Evolutionary conservation across 2,888 invertebrate genomes (phyloP), one percentile per base, ranked within the genome.

Genomic region (Dexiosoma caninum): DNA sequence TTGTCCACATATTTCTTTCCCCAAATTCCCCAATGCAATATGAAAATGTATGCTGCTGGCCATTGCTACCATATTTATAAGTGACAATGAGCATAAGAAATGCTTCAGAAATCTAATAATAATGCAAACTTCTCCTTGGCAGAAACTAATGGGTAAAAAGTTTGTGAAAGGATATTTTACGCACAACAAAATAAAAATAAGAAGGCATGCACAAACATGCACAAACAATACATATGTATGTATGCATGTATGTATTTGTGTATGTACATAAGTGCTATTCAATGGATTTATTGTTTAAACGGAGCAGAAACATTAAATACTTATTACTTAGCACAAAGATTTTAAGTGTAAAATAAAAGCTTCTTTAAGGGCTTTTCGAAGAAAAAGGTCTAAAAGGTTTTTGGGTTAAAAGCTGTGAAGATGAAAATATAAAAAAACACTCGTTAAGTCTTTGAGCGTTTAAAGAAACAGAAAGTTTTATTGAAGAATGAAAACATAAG

Each of bases 301-400:
- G 64, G 77, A 81, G 72, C 77, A 72, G 16, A 71, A 80, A 55
- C 60, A 71, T 71, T 60, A 71, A 37, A 64, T 27, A 32, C 51
- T 64, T 40, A 14, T 10, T 66, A 42, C 59, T 74, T 69, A 40
- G 4, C 62, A 57, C 53, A 59, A 78, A 72, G 51, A 74, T 60
- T 59, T 78, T 55, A 62, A 74, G 60, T 49, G 53, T 40, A 62
- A 55, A 62, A 60, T 77, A 53, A 74, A 77, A 81, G 77, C 81
- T 57, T 77, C 66, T 77, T 72, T 70, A 64, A 74, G 57, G 57
- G 72, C 72, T 81, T 77, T 77, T 55, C 51, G n/a, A 49, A 46
- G 62, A 57, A 40, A 74, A 57, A 69, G 62, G 53, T 55, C 67
- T 49, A 35, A 72, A 72, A 32, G 67, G 40, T 81, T 71, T 76